Percentiles rank a stretch among this genome's conserved stretches.
Conservation (phyloP, 2,888 invertebrate genomes). For the Prosapia bicincta region DNA sequence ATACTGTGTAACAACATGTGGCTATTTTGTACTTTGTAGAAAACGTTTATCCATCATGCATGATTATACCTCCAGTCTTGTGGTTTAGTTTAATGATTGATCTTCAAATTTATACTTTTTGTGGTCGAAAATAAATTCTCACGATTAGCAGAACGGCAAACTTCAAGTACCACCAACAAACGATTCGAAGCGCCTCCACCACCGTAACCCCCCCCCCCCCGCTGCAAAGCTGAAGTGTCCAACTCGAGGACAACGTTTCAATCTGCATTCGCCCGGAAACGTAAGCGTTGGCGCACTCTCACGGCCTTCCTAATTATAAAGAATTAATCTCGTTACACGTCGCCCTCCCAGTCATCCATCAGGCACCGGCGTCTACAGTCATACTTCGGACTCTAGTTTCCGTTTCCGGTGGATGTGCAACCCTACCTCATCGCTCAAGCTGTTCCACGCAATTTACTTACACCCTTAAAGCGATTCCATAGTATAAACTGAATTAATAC, state of each 20-base stretch:
- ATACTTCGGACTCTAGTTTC: background rate
- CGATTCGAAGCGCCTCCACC: background rate
- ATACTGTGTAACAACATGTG: too few species aligned
- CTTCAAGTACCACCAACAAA: background rate
- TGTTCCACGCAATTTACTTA: slow-evolving; percentile 18
- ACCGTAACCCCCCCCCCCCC: background rate
- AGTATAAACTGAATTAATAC: background rate
- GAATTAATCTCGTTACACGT: background rate
- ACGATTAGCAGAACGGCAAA: too few species aligned
- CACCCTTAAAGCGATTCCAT: background rate
- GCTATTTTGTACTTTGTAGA: too few species aligned
- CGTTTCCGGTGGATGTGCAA: background rate
- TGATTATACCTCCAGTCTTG: too few species aligned
- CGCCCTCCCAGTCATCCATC: background rate
- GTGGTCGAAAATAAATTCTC: too few species aligned
- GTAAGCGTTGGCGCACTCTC: background rate
- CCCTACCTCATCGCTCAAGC: slow-evolving; percentile 18
- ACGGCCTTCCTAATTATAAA: background rate
- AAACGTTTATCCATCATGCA: too few species aligned
- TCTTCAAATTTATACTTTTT: too few species aligned
- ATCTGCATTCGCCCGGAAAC: background rate
- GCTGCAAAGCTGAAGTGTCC: background rate
- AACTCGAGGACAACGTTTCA: background rate
- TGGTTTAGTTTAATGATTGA: too few species aligned
- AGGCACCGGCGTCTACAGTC: background rate